A percentile compares a stretch with the other conserved stretches of the same genome.
These are phyloP conservation scores for Nephrotoma guestfalica DNA, from an alignment of 2,888 invertebrate species.

Conservation along the genomic window DNA sequence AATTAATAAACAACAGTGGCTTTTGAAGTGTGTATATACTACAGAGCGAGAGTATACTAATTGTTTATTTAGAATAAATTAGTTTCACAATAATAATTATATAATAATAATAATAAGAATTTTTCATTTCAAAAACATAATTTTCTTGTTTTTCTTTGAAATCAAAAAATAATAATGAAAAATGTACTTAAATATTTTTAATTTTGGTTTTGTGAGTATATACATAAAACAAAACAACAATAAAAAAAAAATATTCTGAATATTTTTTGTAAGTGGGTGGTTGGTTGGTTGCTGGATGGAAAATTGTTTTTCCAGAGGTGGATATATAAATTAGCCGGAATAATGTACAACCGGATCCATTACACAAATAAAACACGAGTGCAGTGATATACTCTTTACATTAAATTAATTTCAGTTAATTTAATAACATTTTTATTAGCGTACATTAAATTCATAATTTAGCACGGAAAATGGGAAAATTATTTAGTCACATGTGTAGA, in stretches of 20 bases:
- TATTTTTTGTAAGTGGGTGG: not conserved
- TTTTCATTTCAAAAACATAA: not conserved
- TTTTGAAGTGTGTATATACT: not conserved
- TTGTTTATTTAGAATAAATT: not conserved
- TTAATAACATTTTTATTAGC: not conserved
- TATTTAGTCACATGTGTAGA: not conserved
- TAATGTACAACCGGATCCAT: not conserved
- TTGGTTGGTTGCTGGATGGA: not conserved
- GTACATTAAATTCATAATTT: not conserved
- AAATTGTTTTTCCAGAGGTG: not conserved
- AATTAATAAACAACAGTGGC: not conserved
- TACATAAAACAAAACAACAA: not conserved
- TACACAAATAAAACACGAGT: not conserved
- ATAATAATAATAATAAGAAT: not conserved
- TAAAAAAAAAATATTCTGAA: not conserved
- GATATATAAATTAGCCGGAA: not conserved
- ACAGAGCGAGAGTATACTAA: not conserved
- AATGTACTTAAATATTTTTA: not conserved
- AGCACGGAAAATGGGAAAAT: not conserved
- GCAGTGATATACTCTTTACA: not conserved
- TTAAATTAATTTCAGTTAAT: not conserved
- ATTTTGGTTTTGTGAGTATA: not conserved
- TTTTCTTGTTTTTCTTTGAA: not conserved
- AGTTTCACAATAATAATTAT: not conserved
- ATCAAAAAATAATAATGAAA: not conserved